A percentile compares a stretch with the other conserved stretches of the same genome.
These are phyloP conservation scores for Enteromius mattozi DNA, from an alignment of 2,797 vertebrate genomes.

Conservation along the genomic window DNA sequence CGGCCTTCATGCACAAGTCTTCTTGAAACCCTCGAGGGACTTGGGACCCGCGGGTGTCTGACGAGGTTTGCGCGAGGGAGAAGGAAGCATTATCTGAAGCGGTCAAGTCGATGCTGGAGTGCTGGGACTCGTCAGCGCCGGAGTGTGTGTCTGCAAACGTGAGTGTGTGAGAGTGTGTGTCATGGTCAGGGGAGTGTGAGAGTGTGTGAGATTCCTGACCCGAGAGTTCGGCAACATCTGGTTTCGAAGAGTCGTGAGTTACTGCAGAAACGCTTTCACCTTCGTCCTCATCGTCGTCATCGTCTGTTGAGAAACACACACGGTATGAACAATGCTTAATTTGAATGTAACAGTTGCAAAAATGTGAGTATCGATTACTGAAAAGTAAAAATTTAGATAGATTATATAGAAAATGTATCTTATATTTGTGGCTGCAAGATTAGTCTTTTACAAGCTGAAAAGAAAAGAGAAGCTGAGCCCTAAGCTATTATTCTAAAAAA, in stretches of 20 bases:
- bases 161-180: constrained; percentile 36
- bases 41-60: not conserved
- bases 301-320: constrained; percentile 26
- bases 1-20: constrained; percentile 46
- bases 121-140: constrained; percentile 58
- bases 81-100: constrained; percentile 8
- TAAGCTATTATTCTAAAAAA: too few relatives aligned
- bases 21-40: constrained; percentile 37
- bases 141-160: constrained; percentile 56
- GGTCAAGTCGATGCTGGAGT: constrained; percentile 50
- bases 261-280: constrained; percentile 40
- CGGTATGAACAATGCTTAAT: not conserved
- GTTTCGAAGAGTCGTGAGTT: constrained; percentile 48
- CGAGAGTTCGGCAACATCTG: constrained; percentile 46
- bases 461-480: too few relatives aligned
- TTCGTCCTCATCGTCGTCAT: constrained; percentile 42
- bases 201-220: constrained; percentile 38
- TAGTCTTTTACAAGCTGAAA: too few relatives aligned
- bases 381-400: too few relatives aligned
- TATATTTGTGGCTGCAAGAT: too few relatives aligned
- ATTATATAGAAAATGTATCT: too few relatives aligned
- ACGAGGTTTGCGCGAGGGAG: not conserved
- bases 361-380: too few relatives aligned
- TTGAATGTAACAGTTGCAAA: too few relatives aligned
- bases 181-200: constrained; percentile 52